Evolutionary conservation across 2,797 vertebrate species (phyloP), one percentile per base, ranked within the genome.

Genomic region (Pristis pectinata): DNA sequence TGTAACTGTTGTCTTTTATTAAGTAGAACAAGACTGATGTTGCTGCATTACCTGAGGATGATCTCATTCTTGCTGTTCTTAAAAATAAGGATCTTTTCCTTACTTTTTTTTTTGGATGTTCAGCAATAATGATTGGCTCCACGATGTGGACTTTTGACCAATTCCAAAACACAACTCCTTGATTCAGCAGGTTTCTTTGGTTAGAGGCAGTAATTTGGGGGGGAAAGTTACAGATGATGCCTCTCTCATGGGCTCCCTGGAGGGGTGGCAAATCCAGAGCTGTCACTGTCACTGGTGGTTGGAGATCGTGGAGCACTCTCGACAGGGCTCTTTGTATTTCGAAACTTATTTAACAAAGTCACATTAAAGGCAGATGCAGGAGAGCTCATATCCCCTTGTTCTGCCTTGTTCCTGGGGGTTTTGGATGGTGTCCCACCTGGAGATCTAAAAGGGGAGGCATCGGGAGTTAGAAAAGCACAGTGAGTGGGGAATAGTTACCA

Each of bases 371-470:
- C 77, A 4, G 95, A 95, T 77, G 93, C 56, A 24, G 95, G 95
- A 53, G 94, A 95, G 22, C 11, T 94, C 61, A 77, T 24, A 64
- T 92, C 93, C 80, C 64, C 70, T 76, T 80, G 82, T 74, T 41
- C 85, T 67, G 10, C 41, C 34, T 10, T 76, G 72, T 44, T 80
- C 41, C 44, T 83, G 74, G 89, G 76, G 11, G 64, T 80, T 59
- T 87, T 72, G 56, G 82, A 72, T 24, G 95, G 95, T 8, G 95
- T 95, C 56, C 95, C 95, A 17, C 95, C 95, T 80, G 95, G 95
- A 95, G 95, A 95, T 72, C 95, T 95, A 93, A 59, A 79, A 41
- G 37, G 72, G 56, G 53, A 83, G 41, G 34, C 22, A 0, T 24
- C n/a, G 82, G 94, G 13, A 94, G 3, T 70, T 70, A 70, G 67